Conservation (phyloP, 2,113 vertebrate genomes). For the Sturnira hondurensis region DNA sequence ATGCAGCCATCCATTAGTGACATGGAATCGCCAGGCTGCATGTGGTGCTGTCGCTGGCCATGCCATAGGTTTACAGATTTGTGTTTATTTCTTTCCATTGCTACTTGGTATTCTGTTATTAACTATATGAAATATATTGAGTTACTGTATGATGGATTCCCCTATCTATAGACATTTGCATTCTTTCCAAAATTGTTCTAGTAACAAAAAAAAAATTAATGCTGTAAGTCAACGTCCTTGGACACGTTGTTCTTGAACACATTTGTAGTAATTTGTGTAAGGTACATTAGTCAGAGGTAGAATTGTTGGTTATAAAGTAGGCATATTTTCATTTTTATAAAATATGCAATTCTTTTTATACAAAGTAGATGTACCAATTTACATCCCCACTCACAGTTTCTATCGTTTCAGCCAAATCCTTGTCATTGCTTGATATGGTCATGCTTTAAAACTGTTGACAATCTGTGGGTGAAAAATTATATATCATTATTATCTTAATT, state of each 20-base stretch:
- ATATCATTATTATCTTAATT: conserved; percentile 60
- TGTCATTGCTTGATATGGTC: conserved; percentile 64
- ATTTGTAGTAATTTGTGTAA: neutral
- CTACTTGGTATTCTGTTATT: neutral
- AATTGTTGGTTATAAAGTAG: neutral
- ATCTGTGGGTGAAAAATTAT: conserved; percentile 58
- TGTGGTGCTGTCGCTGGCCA: neutral
- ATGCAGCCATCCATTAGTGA: fast-evolving
- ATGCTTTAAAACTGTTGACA: conserved; percentile 57
- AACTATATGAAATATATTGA: neutral
- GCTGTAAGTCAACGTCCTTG: neutral
- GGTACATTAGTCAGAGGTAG: neutral
- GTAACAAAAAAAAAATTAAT: neutral
- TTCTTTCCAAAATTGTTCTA: conserved; percentile 8
- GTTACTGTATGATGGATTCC: neutral
- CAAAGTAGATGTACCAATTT: conserved; percentile 13
- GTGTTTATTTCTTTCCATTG: neutral
- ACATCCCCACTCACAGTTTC: conserved; percentile 10
- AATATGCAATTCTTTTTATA: neutral
- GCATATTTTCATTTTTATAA: conserved; percentile 9
- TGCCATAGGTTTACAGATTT: neutral
- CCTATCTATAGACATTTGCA: neutral
- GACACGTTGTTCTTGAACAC: neutral
- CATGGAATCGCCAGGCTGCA: fast-evolving
- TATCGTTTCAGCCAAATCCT: conserved; percentile 33